These are phyloP conservation scores for Noctua pronuba DNA, from an alignment of 2,888 invertebrate species.

Conservation along the genomic window DNA sequence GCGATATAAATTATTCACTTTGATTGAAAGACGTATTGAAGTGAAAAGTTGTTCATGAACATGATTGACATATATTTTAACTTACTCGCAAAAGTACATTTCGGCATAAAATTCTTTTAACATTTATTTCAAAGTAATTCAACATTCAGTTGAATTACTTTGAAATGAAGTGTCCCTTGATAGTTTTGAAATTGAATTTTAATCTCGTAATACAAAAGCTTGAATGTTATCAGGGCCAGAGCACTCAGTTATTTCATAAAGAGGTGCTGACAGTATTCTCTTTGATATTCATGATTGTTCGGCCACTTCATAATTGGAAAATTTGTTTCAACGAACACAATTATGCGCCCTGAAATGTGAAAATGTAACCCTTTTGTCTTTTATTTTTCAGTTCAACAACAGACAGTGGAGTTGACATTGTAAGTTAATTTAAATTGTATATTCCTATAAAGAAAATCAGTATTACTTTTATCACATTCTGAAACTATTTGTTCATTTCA, in stretches of 20 bases:
- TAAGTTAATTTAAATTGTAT: constrained; percentile 75
- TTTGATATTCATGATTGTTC: constrained; percentile 34
- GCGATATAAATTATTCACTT: background rate
- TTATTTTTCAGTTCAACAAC: constrained; percentile 83
- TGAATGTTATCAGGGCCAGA: constrained; percentile 21
- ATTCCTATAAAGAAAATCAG: background rate
- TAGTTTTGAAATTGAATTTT: constrained; percentile 13
- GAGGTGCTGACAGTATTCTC: constrained; percentile 15
- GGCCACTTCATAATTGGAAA: constrained; percentile 42
- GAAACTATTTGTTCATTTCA: constrained; percentile 67
- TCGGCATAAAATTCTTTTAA: background rate
- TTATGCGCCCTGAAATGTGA: constrained; percentile 22
- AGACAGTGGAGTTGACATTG: constrained; percentile 84
- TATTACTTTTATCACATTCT: background rate
- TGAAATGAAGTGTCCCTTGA: background rate
- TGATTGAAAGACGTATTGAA: background rate
- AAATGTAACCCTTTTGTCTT: constrained; percentile 39
- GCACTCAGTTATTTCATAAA: constrained; percentile 32
- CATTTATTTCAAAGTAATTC: background rate
- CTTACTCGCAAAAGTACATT: background rate
- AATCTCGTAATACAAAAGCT: constrained; percentile 19
- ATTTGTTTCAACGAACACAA: constrained; percentile 35
- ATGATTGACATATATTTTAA: background rate
- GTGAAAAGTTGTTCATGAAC: background rate
- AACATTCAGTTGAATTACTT: constrained; percentile 8